Evolutionary conservation across 2,797 vertebrate genomes (phyloP), one percentile per base, ranked within the genome.

Genomic region (Mus caroli): DNA sequence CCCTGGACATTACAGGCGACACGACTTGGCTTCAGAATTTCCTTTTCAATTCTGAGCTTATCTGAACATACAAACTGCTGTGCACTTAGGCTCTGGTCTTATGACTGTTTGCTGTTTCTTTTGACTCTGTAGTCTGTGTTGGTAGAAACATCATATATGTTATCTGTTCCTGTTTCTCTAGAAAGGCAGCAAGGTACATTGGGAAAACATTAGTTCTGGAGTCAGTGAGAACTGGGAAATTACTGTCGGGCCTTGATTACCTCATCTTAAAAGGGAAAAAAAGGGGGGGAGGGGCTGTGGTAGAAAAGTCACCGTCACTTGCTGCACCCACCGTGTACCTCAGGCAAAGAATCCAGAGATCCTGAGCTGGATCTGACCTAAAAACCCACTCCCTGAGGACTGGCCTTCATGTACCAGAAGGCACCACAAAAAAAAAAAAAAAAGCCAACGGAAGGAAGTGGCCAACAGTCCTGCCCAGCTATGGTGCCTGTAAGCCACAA

Each of bases 161-260:
- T 64, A 15, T 20, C 69, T 94, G 64, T 90, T 82, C 80, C 52
- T 40, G 62, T 94, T 91, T 79, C 79, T 91, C 79, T 91, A 79
- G 69, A 90, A 85, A 82, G 24, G 85, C n/a, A 50, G 67, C 84
- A 86, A 37, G 22, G 1, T 84, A 76, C 52, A 3, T 76, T 58
- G n/a, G 34, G 71, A 92, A 96, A 94, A 22, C 56, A 46, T 62
- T 62, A 76, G n/a, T 37, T 87, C 46, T 88, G 76, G 26, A 93
- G 31, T 91, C 60, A 28, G 0, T n/a, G 19, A 84, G 58, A 91
- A 40, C 75, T 90, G 88, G 24, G 54, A 83, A 71, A 31, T 87
- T 79, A 46, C 52, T 22, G 67, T 64, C 22, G 31, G 40, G 64
- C 91, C 75, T 92, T 92, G 64, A 60, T 96, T 91, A 91, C 22